Conservation (phyloP, 2,113 vertebrate species). For the Hyperopisus bebe region DNA sequence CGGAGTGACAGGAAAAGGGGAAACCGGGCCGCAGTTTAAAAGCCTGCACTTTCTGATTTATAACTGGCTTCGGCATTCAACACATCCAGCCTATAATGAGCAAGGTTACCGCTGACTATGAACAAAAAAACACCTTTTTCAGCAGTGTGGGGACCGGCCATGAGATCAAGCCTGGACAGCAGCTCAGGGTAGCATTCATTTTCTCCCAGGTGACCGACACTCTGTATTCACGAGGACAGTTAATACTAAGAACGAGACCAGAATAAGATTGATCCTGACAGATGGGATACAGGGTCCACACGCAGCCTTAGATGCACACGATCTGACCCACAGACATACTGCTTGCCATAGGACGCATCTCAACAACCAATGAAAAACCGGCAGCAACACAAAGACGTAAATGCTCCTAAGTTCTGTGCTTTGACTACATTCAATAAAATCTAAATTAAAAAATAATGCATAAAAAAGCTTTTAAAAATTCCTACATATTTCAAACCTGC, state of each 20-base stretch:
- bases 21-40: not conserved
- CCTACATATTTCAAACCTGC: not conserved
- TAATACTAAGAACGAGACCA: not conserved
- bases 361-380: not conserved
- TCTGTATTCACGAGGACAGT: not conserved
- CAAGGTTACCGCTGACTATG: not conserved
- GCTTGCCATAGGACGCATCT: not conserved
- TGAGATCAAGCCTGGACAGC: not conserved
- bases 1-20: not conserved
- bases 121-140: not conserved
- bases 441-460: not conserved
- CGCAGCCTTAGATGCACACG: not conserved
- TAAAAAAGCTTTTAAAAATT: not conserved
- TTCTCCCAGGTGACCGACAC: not conserved
- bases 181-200: not conserved
- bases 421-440: not conserved
- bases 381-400: not conserved
- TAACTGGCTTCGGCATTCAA: not conserved
- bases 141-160: not conserved
- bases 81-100: not conserved
- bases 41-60: not conserved
- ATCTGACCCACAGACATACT: not conserved
- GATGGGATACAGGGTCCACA: not conserved
- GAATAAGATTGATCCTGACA: not conserved
- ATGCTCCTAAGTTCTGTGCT: not conserved